Percentiles rank a stretch among this genome's conserved stretches.
These are phyloP conservation scores for Pangasius larnaudii DNA, from an alignment of 2,797 vertebrate species.

Conservation along the genomic window DNA sequence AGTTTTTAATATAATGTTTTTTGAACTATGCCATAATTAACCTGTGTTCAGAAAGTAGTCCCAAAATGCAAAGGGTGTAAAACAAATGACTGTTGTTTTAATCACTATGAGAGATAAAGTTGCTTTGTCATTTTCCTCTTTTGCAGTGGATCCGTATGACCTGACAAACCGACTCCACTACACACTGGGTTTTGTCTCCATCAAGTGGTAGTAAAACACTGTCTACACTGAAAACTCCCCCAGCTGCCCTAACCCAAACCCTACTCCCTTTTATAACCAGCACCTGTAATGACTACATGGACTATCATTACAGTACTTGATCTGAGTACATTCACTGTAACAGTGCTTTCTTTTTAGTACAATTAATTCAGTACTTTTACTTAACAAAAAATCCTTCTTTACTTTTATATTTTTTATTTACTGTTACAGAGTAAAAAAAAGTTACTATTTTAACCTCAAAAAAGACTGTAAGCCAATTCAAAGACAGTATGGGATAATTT, in stretches of 20 bases:
- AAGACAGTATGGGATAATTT: neutral
- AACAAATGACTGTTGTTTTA: neutral
- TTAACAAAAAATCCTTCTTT: neutral
- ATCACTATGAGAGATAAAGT: neutral
- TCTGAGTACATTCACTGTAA: neutral
- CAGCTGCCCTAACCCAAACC: neutral
- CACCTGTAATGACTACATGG: neutral
- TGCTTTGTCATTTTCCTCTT: slow-evolving; percentile 34
- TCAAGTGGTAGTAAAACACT: slow-evolving; percentile 50
- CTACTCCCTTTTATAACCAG: neutral
- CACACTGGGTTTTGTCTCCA: slow-evolving; percentile 46
- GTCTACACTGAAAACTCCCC: neutral
- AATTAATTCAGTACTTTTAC: neutral
- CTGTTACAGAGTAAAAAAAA: neutral
- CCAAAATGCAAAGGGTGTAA: neutral
- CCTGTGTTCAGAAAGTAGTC: neutral
- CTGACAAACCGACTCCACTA: neutral
- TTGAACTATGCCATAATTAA: neutral
- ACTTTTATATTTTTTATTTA: neutral
- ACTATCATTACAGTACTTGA: neutral
- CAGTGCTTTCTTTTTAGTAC: neutral
- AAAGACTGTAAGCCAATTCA: neutral
- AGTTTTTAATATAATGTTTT: neutral
- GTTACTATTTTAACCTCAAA: no score
- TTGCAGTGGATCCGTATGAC: neutral